These are phyloP conservation scores for Chionomys nivalis DNA, from an alignment of 2,113 vertebrate genomes.

Conservation along the genomic window DNA sequence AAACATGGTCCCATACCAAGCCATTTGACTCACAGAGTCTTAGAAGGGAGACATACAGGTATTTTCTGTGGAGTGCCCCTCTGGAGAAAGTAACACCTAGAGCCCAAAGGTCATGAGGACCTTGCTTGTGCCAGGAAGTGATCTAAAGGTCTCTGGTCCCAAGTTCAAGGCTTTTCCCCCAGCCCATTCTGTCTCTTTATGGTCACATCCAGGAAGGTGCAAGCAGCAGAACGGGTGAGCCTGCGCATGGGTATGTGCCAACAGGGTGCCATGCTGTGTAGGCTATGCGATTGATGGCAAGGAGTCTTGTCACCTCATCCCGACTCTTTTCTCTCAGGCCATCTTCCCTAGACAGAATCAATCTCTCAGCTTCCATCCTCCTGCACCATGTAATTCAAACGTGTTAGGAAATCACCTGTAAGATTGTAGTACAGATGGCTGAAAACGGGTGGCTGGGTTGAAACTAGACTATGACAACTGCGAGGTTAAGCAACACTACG, in stretches of 20 bases:
- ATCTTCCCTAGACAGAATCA: slow-evolving; percentile 19
- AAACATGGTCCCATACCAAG: background rate
- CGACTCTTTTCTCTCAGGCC: background rate
- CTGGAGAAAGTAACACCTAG: background rate
- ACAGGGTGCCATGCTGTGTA: background rate
- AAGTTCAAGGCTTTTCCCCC: background rate
- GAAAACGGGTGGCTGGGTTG: slow-evolving; percentile 18
- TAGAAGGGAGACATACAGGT: background rate
- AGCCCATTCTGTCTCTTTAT: background rate
- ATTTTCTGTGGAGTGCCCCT: background rate
- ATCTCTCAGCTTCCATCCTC: slow-evolving; percentile 7
- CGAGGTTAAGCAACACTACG: slow-evolving; percentile 25
- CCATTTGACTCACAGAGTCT: background rate
- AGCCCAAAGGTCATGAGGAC: background rate
- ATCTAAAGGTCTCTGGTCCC: background rate
- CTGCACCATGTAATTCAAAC: slow-evolving; percentile 58
- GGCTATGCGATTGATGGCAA: background rate
- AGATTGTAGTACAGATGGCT: slow-evolving; percentile 48
- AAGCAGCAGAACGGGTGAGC: accelerated
- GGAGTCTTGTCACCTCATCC: background rate
- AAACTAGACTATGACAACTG: slow-evolving; percentile 57
- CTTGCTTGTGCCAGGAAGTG: background rate
- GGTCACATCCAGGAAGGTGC: accelerated
- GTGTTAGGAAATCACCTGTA: slow-evolving; percentile 60
- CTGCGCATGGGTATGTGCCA: accelerated